phyloP scores from a whole-genome alignment of 2,797 vertebrate genomes.

The Hirundo rustica region DNA sequence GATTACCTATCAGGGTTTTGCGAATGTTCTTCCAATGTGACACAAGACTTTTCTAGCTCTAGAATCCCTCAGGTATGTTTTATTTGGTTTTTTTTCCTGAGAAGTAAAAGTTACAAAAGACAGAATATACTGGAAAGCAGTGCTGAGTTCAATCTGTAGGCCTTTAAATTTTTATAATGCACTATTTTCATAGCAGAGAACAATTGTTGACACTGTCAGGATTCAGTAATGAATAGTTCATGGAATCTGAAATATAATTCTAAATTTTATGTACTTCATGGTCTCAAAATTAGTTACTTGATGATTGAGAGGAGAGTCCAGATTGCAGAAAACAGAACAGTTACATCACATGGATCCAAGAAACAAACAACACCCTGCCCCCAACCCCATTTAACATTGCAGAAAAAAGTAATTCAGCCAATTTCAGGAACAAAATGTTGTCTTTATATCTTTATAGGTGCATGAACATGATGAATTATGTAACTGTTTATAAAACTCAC shows the following conservation, averaged over 20 bases:
- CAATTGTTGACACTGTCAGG: neutral
- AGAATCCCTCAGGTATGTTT: neutral
- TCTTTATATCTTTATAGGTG: neutral
- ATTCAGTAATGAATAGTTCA: neutral
- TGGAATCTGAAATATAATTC: neutral
- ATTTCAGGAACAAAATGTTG: neutral
- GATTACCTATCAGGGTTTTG: neutral
- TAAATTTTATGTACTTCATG: neutral
- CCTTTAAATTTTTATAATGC: neutral
- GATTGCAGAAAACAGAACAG: neutral
- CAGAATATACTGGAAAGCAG: neutral
- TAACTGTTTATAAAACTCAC: neutral
- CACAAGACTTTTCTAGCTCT: neutral
- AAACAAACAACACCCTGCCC: fast-evolving
- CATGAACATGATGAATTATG: neutral
- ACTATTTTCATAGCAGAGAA: neutral
- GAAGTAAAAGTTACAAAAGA: neutral
- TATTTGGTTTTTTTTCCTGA: too few species aligned
- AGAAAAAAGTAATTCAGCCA: neutral
- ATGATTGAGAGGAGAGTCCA: neutral
- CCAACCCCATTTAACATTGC: neutral
- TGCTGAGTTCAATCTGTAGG: neutral
- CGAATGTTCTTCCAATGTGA: neutral
- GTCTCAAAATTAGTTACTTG: neutral
- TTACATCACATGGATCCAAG: neutral